Evolutionary conservation across 2,113 vertebrate genomes (phyloP), one percentile per base, ranked within the genome.

Genomic region (Heterotilapia buettikoferi): DNA sequence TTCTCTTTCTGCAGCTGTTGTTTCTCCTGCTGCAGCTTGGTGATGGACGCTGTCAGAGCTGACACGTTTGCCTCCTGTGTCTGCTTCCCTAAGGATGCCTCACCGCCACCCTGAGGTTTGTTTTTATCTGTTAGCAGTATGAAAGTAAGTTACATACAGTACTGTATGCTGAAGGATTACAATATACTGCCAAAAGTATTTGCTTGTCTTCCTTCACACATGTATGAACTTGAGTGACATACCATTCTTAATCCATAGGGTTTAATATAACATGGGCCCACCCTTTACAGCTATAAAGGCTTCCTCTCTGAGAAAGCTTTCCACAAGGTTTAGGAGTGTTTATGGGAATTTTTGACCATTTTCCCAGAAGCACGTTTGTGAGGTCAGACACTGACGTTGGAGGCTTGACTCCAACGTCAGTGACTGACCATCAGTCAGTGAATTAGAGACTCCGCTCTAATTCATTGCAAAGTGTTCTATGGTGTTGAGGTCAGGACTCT

Each of bases 21-120:
- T 6, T 94, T 96, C 82, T 95, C 92, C 87, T 92, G 45, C 82
- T 89, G 59, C 36, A 95, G 89, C 13, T 84, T 83, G 5, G 0
- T 14, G 54, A 93, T 79, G 78, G 57, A 2, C 13, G 54, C 80
- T 0, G 2, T 80, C 63, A 95, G 88, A 18, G 40, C 57, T 1
- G 92, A 78, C 2, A 87, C n/a, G 18, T 96, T 86, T 1, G 4
- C 2, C 1, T 66, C 82, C 82, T 87, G 82, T 2, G 6, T 93
- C 52, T 92, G 93, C 71, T 53, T 86, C 66, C 53, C 78, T n/a
- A 83, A 2, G 0, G n/a, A 29, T 3, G 1, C 59, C 2, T 66
- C 91, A 3, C 5, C 84, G 2, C 12, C 24, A 1, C 8, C 38
- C 50, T 71, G 61, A 43, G 86, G 13, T n/a, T 45, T 84, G 63